Evolutionary conservation across 1,140 invertebrate genomes (phyloP).

Genomic region (Drosophila nigrodunni): DNA sequence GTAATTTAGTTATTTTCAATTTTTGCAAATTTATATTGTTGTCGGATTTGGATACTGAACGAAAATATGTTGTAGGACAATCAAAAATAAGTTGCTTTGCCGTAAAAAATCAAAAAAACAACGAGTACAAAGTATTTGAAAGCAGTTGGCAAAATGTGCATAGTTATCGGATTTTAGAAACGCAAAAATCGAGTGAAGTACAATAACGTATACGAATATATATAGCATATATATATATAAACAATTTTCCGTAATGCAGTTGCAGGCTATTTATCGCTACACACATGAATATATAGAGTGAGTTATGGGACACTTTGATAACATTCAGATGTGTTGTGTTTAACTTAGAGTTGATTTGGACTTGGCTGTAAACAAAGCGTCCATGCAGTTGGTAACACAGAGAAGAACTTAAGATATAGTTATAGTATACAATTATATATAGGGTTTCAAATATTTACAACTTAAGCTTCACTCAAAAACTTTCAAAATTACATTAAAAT

Average conservation of each 20-base stretch:
- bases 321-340: constrained; percentile 4
- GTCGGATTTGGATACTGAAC: constrained; percentile 16
- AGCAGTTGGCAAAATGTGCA: constrained; percentile 22
- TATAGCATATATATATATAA: constrained; percentile 2
- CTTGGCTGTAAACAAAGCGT: not conserved
- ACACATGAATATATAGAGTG: constrained; percentile 7
- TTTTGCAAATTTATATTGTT: constrained; percentile 3
- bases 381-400: not conserved
- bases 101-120: constrained; percentile 12
- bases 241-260: not conserved
- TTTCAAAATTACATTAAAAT: not conserved
- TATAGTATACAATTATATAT: no score
- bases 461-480: no score
- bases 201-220: not conserved
- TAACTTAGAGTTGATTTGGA: not conserved
- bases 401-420: no score
- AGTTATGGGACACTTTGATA: not conserved
- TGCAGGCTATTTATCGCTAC: constrained; percentile 3
- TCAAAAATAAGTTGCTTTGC: constrained; percentile 20
- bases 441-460: no score
- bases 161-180: not conserved
- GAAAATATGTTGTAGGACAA: constrained; percentile 26
- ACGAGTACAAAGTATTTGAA: constrained; percentile 19
- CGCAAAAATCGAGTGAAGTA: not conserved
- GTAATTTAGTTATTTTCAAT: not conserved